phyloP scores from a whole-genome alignment of 2,888 invertebrate genomes.

The Agapostemon virescens region DNA sequence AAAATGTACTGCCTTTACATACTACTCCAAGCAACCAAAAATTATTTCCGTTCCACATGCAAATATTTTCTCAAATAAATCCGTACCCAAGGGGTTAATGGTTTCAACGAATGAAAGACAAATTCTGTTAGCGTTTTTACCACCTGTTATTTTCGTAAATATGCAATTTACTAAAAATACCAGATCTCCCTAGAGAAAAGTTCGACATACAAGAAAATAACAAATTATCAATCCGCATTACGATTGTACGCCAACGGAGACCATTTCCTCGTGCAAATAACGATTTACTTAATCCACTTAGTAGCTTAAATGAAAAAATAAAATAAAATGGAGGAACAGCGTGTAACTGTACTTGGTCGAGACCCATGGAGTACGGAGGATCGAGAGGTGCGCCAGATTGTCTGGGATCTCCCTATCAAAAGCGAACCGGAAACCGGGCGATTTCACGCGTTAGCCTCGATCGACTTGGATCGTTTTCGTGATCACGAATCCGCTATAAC shows the following conservation, averaged over 20 bases:
- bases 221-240: neutral
- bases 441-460: slow-evolving; percentile 61
- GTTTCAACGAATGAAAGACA: neutral
- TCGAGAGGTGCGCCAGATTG: neutral
- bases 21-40: too few species aligned
- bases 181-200: too few species aligned
- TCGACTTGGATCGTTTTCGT: slow-evolving; percentile 59
- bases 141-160: too few species aligned
- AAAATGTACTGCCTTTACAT: too few species aligned
- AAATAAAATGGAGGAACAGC: neutral
- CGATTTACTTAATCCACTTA: neutral
- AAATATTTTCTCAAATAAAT: too few species aligned
- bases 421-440: slow-evolving; percentile 52
- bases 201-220: neutral
- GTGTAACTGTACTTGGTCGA: neutral
- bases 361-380: neutral
- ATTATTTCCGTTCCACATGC: too few species aligned
- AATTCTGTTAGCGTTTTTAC: too few species aligned
- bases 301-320: neutral
- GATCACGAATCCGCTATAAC: slow-evolving; percentile 55
- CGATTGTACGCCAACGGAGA: neutral
- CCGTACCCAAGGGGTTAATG: neutral
- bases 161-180: too few species aligned
- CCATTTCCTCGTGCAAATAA: neutral
- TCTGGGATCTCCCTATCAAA: slow-evolving; percentile 35